Evolutionary conservation across 2,888 invertebrate genomes (phyloP).

Genomic region (Drosophila acutilabella): DNA sequence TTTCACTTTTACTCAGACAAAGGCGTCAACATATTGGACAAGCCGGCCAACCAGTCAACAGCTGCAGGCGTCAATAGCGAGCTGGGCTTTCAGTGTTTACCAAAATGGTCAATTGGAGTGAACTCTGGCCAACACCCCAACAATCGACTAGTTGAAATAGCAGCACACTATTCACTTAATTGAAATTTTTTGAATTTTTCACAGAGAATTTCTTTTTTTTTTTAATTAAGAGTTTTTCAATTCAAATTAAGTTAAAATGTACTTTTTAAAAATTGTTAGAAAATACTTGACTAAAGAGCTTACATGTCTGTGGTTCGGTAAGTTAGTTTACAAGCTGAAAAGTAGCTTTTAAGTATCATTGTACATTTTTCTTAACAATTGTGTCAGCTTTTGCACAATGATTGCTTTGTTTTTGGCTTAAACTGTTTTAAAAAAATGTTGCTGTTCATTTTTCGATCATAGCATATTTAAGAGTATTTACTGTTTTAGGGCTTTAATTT

Average conservation of each 20-base stretch:
- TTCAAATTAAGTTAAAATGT: background rate
- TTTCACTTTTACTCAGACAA: constrained; percentile 27
- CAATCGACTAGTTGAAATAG: constrained; percentile 6
- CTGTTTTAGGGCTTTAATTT: constrained; percentile 4
- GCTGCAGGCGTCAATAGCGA: constrained; percentile 66
- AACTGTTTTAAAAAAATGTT: background rate
- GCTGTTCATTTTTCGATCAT: background rate
- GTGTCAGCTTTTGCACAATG: background rate
- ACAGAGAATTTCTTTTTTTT: background rate
- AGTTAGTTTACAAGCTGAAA: no score
- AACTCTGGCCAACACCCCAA: background rate
- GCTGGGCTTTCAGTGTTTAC: constrained; percentile 41
- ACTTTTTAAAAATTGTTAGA: no score
- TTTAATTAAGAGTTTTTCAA: background rate
- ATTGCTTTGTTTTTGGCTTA: background rate
- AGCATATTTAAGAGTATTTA: background rate
- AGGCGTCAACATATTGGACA: constrained; percentile 58
- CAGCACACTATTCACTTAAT: constrained; percentile 5
- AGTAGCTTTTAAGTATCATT: background rate
- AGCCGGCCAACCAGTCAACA: constrained; percentile 32
- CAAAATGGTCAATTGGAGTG: constrained; percentile 28
- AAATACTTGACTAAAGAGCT: no score
- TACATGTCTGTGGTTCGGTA: no score
- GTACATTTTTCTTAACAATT: background rate
- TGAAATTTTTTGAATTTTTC: constrained; percentile 10